Percentiles rank a stretch among this genome's conserved stretches.
phyloP scores from a whole-genome alignment of 2,113 vertebrate genomes.

The Herpetotheres cachinnans region DNA sequence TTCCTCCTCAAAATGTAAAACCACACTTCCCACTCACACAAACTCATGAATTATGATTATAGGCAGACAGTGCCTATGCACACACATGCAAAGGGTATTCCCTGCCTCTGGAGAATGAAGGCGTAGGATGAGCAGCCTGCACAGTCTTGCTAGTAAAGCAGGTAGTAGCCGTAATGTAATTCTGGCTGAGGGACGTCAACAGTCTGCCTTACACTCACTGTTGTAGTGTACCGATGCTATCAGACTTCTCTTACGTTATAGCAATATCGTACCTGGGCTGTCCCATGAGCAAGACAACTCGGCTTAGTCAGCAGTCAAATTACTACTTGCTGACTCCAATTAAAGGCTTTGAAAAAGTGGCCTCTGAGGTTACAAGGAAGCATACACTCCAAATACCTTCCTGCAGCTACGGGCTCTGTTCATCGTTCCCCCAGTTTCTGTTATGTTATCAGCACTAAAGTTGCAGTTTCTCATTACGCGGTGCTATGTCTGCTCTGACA shows the following conservation, averaged over 20 bases:
- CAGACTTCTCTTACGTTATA: neutral
- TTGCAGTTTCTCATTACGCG: neutral
- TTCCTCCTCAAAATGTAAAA: neutral
- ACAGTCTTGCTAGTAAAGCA: neutral
- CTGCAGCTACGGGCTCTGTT: neutral
- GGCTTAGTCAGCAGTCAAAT: neutral
- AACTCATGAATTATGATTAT: neutral
- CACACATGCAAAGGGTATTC: neutral
- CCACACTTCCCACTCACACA: neutral
- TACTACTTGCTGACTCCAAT: neutral
- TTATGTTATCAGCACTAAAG: neutral
- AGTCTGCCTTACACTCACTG: neutral
- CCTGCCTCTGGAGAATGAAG: neutral
- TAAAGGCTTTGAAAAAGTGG: neutral
- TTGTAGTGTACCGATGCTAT: neutral
- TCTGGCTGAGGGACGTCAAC: rapidly evolving
- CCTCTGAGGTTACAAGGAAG: neutral
- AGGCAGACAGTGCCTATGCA: neutral
- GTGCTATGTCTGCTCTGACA: neutral
- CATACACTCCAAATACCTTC: neutral
- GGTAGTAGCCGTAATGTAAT: neutral
- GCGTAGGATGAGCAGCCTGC: no score
- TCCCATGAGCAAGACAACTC: neutral
- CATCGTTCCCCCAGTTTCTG: rapidly evolving
- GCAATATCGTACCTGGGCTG: rapidly evolving